Percentiles rank a stretch among this genome's conserved stretches.
phyloP scores from a whole-genome alignment of 37 sponge, comb jelly and placozoan genomes.

The Cliona cf. orientalis region DNA sequence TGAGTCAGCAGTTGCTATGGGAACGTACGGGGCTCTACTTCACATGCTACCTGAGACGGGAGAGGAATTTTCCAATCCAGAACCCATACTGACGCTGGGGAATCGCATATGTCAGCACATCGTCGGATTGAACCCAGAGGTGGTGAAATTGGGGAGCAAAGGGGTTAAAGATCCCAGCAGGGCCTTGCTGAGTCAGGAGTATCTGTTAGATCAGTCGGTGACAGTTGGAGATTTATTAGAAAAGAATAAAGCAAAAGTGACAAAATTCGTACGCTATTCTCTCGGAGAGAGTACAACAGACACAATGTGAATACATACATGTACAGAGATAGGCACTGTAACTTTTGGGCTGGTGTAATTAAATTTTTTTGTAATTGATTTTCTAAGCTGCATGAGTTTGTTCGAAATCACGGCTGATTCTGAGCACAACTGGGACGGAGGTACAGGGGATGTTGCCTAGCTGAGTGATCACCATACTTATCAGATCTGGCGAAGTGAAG shows the following conservation, averaged over 20 bases:
- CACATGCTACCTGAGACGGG: conserved; percentile 39
- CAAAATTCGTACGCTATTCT: conserved; percentile 62
- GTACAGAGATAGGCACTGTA: too few species aligned
- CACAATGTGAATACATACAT: conserved; percentile 3
- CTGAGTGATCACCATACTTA: conserved; percentile 97
- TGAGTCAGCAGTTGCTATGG: conserved; percentile 41
- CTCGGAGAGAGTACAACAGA: conserved; percentile 38
- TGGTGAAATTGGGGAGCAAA: not conserved
- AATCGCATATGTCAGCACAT: conserved; percentile 72
- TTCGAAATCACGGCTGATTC: conserved; percentile 62
- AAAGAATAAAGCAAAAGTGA: conserved; percentile 25
- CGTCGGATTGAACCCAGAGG: conserved; percentile 62
- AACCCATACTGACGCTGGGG: conserved; percentile 12
- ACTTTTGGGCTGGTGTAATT: too few species aligned
- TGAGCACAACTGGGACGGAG: conserved; percentile 96
- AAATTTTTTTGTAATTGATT: too few species aligned
- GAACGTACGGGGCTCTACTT: conserved; percentile 60
- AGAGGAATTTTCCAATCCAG: not conserved
- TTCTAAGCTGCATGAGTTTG: not conserved
- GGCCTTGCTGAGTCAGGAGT: conserved; percentile 52
- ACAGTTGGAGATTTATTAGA: conserved; percentile 64
- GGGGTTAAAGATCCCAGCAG: not conserved
- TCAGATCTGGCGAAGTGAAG: conserved; percentile 93
- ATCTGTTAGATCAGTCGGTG: conserved; percentile 52
- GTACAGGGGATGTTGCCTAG: conserved; percentile 93